Percentiles rank a stretch among this genome's conserved stretches.
Conservation (phyloP, 1,140 invertebrate species). For the Homalodisca vitripennis region DNA sequence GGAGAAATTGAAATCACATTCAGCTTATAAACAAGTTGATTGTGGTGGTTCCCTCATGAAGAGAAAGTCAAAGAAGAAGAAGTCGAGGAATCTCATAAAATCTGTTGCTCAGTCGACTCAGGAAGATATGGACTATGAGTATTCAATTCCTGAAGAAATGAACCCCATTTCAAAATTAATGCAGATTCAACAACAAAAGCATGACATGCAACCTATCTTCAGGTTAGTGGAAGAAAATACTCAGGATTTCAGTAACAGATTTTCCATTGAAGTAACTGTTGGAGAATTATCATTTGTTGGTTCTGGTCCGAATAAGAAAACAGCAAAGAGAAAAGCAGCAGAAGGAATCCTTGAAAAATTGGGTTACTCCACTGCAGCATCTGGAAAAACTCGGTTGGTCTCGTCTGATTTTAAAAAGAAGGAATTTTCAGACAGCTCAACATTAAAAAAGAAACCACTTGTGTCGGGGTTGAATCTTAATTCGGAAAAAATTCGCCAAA, state of each 20-base stretch:
- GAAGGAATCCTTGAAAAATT: slow-evolving; percentile 69
- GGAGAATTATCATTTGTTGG: slow-evolving; percentile 56
- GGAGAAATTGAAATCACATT: slow-evolving; percentile 49
- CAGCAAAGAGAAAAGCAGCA: slow-evolving; percentile 92
- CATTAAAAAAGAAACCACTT: not conserved
- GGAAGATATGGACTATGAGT: slow-evolving; percentile 36
- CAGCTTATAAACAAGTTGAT: not conserved
- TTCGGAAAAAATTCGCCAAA: too few relatives aligned
- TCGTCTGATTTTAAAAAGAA: not conserved
- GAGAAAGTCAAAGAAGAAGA: slow-evolving; percentile 8
- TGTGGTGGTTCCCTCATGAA: not conserved
- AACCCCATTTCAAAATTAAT: slow-evolving; percentile 92
- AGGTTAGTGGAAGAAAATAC: slow-evolving; percentile 67
- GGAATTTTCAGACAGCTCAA: not conserved
- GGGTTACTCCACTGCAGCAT: slow-evolving; percentile 47
- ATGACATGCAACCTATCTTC: slow-evolving; percentile 85
- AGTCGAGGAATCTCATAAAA: slow-evolving; percentile 4
- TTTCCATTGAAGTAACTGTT: slow-evolving; percentile 41
- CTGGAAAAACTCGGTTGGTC: not conserved
- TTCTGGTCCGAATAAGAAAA: slow-evolving; percentile 91
- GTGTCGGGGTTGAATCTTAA: too few relatives aligned
- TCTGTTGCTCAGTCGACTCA: slow-evolving; percentile 44
- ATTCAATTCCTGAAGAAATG: slow-evolving; percentile 70
- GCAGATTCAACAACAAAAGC: slow-evolving; percentile 84
- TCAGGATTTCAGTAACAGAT: not conserved